Percentiles rank a stretch among this genome's conserved stretches.
These are phyloP conservation scores for Monodelphis domestica DNA, from an alignment of 2,797 vertebrate species.

Conservation along the genomic window DNA sequence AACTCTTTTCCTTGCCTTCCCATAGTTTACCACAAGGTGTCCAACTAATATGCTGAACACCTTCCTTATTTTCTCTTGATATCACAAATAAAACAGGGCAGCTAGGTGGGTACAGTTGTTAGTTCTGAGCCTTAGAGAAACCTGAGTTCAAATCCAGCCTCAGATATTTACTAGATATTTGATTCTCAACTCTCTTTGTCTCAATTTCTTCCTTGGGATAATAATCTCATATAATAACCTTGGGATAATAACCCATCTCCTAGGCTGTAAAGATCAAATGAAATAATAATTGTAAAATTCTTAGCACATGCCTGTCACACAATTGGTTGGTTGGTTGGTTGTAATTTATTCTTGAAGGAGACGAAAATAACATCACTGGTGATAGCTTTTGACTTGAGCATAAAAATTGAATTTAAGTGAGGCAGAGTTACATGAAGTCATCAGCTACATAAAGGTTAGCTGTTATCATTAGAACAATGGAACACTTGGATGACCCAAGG, in stretches of 20 bases:
- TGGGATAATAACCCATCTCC: background rate
- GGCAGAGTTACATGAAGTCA: too few relatives aligned
- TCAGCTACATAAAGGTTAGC: background rate
- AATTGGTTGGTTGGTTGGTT: too few relatives aligned
- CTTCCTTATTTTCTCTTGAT: background rate
- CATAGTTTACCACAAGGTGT: background rate
- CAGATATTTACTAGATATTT: background rate
- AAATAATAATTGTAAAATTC: background rate
- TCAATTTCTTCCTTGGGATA: background rate
- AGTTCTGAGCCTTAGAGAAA: background rate
- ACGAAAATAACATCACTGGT: too few relatives aligned
- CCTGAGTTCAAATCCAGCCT: background rate
- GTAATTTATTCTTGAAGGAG: too few relatives aligned
- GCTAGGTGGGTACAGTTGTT: background rate
- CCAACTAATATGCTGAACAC: background rate
- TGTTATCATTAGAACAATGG: background rate
- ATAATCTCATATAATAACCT: background rate
- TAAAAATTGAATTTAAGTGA: too few relatives aligned
- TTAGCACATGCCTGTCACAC: background rate
- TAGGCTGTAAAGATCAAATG: background rate
- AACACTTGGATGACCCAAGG: background rate
- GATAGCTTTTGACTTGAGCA: too few relatives aligned
- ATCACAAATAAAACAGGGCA: background rate
- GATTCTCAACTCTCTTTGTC: background rate
- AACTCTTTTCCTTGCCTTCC: background rate